These are phyloP conservation scores for Acipenser ruthenus DNA, from an alignment of 2,797 vertebrate genomes.

Conservation along the genomic window DNA sequence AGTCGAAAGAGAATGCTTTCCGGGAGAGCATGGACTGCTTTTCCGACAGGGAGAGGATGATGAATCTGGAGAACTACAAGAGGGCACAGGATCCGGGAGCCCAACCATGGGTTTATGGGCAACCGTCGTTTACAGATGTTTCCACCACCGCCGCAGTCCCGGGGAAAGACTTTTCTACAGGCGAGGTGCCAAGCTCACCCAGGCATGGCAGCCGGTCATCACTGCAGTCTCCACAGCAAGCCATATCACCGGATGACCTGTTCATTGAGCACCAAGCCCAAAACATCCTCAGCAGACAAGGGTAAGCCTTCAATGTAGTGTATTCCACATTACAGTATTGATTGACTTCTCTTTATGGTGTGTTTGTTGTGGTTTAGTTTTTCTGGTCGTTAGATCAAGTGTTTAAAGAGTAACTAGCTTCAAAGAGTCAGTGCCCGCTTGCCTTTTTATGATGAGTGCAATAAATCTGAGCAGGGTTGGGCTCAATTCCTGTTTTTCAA, in stretches of 20 bases:
- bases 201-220: slow-evolving; percentile 61
- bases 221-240: slow-evolving; percentile 65
- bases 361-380: too few relatives aligned
- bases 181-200: slow-evolving; percentile 71
- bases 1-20: slow-evolving; percentile 38
- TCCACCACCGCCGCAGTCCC: slow-evolving; percentile 43
- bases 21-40: slow-evolving; percentile 38
- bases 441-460: too few relatives aligned
- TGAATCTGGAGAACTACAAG: slow-evolving; percentile 74
- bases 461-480: too few relatives aligned
- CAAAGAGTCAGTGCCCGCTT: too few relatives aligned
- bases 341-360: too few relatives aligned
- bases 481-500: too few relatives aligned
- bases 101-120: slow-evolving; percentile 38
- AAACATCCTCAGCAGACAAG: slow-evolving; percentile 71
- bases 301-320: slow-evolving; percentile 56
- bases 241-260: slow-evolving; percentile 72
- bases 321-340: too few relatives aligned
- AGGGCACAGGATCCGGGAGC: slow-evolving; percentile 43
- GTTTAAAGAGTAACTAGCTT: too few relatives aligned
- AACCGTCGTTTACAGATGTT: slow-evolving; percentile 53
- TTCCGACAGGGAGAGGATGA: slow-evolving; percentile 58
- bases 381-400: too few relatives aligned
- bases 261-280: slow-evolving; percentile 72
- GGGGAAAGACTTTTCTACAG: slow-evolving; percentile 42